Percentiles rank a stretch among this genome's conserved stretches.
phyloP scores from a whole-genome alignment of 2,113 vertebrate species.

The Glaucomys volans region DNA sequence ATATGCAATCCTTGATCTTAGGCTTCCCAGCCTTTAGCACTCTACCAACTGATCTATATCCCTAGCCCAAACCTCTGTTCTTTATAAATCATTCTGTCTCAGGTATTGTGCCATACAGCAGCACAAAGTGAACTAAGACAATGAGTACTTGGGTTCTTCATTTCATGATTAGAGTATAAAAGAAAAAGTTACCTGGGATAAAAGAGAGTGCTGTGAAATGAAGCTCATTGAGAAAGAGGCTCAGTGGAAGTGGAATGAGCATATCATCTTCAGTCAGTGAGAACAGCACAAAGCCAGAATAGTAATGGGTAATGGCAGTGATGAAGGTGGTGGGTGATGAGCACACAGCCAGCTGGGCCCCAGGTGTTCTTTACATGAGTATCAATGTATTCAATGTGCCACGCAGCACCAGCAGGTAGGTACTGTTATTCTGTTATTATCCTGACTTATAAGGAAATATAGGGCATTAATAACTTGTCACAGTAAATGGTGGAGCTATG shows the following conservation, averaged over 20 bases:
- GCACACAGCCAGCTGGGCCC: accelerated
- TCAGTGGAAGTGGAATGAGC: background rate
- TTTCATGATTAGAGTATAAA: background rate
- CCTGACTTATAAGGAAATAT: background rate
- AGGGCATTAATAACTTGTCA: background rate
- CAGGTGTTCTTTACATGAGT: accelerated
- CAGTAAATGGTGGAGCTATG: background rate
- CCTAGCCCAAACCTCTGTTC: background rate
- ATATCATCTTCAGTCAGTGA: background rate
- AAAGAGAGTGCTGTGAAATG: background rate
- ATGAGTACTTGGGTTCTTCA: background rate
- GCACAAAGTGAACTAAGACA: background rate
- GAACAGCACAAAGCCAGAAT: background rate
- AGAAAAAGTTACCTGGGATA: background rate
- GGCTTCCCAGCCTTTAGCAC: background rate
- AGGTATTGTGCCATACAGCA: background rate
- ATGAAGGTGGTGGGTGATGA: accelerated
- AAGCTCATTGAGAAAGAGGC: background rate
- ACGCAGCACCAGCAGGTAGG: no score
- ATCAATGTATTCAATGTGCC: background rate
- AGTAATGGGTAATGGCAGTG: background rate
- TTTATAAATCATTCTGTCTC: background rate
- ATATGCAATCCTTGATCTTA: background rate
- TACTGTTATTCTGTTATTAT: no score
- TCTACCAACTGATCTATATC: no score